Conservation (phyloP, 2,113 vertebrate species). For the Actenoides lindsayi region DNA sequence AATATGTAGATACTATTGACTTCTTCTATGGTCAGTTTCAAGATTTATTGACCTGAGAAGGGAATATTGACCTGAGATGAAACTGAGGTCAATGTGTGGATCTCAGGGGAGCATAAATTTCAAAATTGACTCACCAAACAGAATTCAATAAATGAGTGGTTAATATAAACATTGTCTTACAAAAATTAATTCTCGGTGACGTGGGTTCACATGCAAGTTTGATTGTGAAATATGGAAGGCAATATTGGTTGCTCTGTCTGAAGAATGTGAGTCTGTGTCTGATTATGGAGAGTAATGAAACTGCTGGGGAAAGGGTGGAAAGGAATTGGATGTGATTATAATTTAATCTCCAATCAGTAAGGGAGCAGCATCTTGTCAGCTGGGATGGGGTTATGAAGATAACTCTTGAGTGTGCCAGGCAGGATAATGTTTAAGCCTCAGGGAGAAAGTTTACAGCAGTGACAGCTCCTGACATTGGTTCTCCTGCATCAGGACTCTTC, state of each 20-base stretch:
- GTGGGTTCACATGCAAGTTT: conserved; percentile 43
- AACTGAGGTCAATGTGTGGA: conserved; percentile 65
- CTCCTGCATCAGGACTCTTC: background rate
- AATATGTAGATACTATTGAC: conserved; percentile 72
- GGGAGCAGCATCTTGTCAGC: background rate
- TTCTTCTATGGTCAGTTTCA: conserved; percentile 52
- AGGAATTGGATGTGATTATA: conserved; percentile 9
- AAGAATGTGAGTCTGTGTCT: conserved; percentile 29
- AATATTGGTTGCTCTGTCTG: background rate
- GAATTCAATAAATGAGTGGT: conserved; percentile 71
- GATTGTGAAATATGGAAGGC: conserved; percentile 59
- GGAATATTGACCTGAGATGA: conserved; percentile 71
- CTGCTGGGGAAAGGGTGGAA: background rate
- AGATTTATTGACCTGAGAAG: conserved; percentile 68
- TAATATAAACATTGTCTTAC: conserved; percentile 75
- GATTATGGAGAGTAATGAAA: conserved; percentile 61
- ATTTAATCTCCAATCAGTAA: conserved; percentile 12
- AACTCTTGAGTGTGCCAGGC: background rate
- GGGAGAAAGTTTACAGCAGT: background rate
- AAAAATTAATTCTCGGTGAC: conserved; percentile 68
- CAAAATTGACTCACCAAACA: conserved; percentile 57
- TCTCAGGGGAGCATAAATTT: conserved; percentile 58
- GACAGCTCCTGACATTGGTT: background rate
- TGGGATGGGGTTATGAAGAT: background rate
- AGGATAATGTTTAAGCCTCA: background rate